Percentiles rank a stretch among this genome's conserved stretches.
These are phyloP conservation scores for Triops cancriformis DNA, from an alignment of 1,140 invertebrate species.

Conservation along the genomic window DNA sequence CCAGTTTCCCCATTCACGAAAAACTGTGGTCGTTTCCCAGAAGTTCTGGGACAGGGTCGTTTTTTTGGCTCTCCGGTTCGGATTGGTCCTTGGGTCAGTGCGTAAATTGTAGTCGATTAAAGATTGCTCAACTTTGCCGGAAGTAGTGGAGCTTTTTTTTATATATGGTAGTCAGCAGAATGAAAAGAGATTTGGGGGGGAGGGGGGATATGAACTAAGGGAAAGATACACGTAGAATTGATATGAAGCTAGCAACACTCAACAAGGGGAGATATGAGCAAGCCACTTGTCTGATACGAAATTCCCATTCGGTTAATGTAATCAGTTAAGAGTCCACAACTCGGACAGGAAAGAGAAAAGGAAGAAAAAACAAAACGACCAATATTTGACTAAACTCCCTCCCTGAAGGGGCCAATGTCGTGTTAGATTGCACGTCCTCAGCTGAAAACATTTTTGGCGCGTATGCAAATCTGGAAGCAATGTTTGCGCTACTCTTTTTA, in stretches of 20 bases:
- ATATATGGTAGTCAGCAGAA: no score
- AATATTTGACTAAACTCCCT: neutral
- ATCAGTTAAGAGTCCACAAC: constrained; percentile 3
- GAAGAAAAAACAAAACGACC: neutral
- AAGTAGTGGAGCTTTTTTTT: no score
- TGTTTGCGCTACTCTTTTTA: no score
- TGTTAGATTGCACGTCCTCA: constrained; percentile 6
- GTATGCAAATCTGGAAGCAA: neutral
- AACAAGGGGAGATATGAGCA: neutral
- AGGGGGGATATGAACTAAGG: neutral
- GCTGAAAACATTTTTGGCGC: neutral
- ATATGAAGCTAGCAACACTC: neutral
- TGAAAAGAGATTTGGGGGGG: no score
- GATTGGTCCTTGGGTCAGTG: no score
- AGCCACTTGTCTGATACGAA: constrained; percentile 2
- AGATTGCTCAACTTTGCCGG: no score
- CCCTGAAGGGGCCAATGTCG: neutral
- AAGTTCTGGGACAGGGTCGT: no score
- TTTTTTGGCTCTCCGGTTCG: no score
- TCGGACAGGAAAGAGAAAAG: neutral
- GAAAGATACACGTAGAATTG: neutral
- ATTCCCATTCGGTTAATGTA: neutral
- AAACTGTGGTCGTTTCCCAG: neutral
- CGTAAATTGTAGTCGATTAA: no score
- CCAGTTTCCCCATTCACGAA: neutral